Evolutionary conservation across 2,797 vertebrate genomes (phyloP).

Genomic region (Pteronotus mesoamericanus): DNA sequence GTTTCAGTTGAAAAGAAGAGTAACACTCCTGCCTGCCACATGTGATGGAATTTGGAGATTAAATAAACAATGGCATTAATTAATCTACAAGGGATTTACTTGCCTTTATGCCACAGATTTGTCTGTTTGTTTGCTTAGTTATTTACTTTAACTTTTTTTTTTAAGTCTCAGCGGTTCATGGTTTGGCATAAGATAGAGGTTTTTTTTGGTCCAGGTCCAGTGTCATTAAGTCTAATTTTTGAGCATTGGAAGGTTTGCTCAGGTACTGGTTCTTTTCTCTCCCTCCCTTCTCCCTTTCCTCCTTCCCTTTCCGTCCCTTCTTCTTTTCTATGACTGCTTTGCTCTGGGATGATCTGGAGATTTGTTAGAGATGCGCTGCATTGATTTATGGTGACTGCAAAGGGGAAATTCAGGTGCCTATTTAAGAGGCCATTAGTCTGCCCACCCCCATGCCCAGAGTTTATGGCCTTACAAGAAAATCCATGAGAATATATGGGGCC

Average conservation of each 20-base stretch:
- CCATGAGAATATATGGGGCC: constrained; percentile 35
- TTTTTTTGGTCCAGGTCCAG: background rate
- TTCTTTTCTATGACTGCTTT: constrained; percentile 3
- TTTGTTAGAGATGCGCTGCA: background rate
- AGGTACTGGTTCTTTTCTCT: constrained; percentile 11
- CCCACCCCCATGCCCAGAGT: background rate
- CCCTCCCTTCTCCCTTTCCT: background rate
- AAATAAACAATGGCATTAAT: constrained; percentile 76
- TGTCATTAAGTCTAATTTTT: constrained; percentile 21
- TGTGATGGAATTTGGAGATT: constrained; percentile 73
- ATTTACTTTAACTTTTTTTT: background rate
- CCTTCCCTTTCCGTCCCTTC: background rate
- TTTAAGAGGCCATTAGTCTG: constrained; percentile 64
- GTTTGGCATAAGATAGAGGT: background rate
- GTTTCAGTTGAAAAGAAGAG: constrained; percentile 64
- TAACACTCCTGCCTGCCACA: constrained; percentile 44
- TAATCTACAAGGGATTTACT: constrained; percentile 53
- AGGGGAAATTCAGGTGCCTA: constrained; percentile 26
- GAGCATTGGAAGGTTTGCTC: background rate
- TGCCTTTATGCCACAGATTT: constrained; percentile 35
- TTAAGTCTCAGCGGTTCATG: background rate
- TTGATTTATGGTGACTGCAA: background rate
- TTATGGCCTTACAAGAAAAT: constrained; percentile 66
- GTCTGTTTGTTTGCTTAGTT: constrained; percentile 48
- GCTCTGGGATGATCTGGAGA: background rate